phyloP scores from a whole-genome alignment of 2,888 invertebrate genomes.

The Chaetogeoica ovagalla region DNA sequence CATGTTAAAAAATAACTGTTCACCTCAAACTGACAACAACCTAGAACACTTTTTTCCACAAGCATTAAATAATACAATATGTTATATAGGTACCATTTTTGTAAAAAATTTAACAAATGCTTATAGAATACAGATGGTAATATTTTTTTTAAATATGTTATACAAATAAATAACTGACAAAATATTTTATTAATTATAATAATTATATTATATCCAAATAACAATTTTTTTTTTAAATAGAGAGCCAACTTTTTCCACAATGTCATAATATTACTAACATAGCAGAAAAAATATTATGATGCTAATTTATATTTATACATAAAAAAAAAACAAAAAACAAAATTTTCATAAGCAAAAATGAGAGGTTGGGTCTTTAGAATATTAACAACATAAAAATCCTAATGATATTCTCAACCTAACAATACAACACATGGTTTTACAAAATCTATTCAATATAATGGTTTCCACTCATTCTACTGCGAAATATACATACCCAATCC shows the following conservation, averaged over 20 bases:
- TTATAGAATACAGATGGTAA: not conserved
- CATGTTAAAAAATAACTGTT: slow-evolving; percentile 1
- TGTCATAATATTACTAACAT: slow-evolving; percentile 46
- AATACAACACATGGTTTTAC: slow-evolving; percentile 35
- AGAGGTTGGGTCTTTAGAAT: slow-evolving; percentile 25
- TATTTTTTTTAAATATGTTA: not conserved
- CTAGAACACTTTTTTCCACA: not conserved
- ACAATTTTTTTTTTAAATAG: slow-evolving; percentile 45
- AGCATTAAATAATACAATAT: not conserved
- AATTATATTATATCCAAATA: slow-evolving; percentile 51
- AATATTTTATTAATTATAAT: slow-evolving; percentile 44
- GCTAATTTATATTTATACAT: slow-evolving; percentile 44
- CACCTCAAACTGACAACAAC: not conserved
- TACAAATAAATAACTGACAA: slow-evolving; percentile 36
- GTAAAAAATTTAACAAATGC: not conserved
- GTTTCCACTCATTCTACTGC: slow-evolving; percentile 11
- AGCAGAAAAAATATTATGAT: slow-evolving; percentile 45
- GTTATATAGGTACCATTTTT: no score
- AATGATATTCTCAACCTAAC: slow-evolving; percentile 46
- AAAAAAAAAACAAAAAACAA: slow-evolving; percentile 16
- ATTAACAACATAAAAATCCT: slow-evolving; percentile 49
- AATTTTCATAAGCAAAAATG: slow-evolving; percentile 40
- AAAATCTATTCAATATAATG: slow-evolving; percentile 35
- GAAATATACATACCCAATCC: not conserved
- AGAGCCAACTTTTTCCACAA: slow-evolving; percentile 45